These are phyloP conservation scores for Rhamnusium bicolor DNA, from an alignment of 2,888 invertebrate species.

Conservation along the genomic window DNA sequence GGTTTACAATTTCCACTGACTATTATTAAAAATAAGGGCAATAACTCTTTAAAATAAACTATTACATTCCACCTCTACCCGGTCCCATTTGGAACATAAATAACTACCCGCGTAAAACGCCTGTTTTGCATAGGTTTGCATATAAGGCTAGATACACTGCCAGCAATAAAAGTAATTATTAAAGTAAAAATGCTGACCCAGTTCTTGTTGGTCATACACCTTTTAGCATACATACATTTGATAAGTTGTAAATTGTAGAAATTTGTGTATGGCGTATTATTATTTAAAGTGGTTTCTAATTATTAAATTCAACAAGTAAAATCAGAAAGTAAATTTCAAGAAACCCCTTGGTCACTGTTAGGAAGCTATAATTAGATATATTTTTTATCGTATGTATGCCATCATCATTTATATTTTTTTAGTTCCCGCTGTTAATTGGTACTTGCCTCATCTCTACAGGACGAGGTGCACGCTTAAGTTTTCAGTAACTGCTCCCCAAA, in stretches of 20 bases:
- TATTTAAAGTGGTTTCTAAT: neutral
- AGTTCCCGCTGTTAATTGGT: too few species aligned
- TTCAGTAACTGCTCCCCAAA: too few species aligned
- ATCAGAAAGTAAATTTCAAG: neutral
- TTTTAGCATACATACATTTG: constrained; percentile 19
- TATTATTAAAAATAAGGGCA: neutral
- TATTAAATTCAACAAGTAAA: neutral
- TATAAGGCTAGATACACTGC: constrained; percentile 29
- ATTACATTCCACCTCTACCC: neutral
- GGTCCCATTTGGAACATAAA: neutral
- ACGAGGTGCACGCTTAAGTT: too few species aligned
- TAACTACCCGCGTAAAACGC: neutral
- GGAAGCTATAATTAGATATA: too few species aligned
- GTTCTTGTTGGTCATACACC: constrained; percentile 34
- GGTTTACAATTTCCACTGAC: neutral
- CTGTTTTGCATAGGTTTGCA: constrained; percentile 31
- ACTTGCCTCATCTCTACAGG: too few species aligned
- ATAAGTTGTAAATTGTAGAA: constrained; percentile 2
- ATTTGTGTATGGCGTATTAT: neutral
- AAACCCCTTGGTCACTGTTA: neutral
- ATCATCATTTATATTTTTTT: too few species aligned
- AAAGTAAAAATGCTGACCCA: constrained; percentile 30
- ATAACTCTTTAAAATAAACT: neutral
- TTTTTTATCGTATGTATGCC: too few species aligned
- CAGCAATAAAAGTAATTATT: constrained; percentile 5